These are phyloP conservation scores for Trididemnum clinides DNA, from an alignment of 23 tunicate species.

Conservation along the genomic window DNA sequence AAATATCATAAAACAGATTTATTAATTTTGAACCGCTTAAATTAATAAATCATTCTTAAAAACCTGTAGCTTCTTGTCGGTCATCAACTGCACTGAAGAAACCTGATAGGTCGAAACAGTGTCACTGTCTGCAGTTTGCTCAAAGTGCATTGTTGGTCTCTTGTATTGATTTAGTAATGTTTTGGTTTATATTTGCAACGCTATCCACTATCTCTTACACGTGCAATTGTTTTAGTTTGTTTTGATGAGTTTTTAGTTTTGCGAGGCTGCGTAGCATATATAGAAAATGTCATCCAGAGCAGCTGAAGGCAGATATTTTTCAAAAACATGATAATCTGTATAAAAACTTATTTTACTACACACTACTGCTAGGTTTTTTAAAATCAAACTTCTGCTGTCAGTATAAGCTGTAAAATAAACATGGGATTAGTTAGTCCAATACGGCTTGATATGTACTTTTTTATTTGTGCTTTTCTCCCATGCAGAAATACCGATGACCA, in stretches of 20 bases:
- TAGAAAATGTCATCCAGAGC: background rate
- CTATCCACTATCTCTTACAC: background rate
- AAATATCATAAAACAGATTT: background rate
- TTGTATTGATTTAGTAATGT: too few species aligned
- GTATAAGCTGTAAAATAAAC: background rate
- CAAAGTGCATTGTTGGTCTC: too few species aligned
- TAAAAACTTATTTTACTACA: background rate
- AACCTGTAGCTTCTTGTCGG: too few species aligned
- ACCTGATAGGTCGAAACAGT: too few species aligned
- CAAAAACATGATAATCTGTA: background rate
- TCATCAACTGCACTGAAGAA: too few species aligned
- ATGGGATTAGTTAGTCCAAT: background rate
- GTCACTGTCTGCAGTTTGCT: too few species aligned
- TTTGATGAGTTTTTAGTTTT: background rate
- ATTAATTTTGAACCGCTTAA: background rate
- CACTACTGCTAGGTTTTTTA: background rate
- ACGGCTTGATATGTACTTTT: background rate
- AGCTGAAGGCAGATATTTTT: background rate
- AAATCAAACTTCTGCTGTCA: background rate
- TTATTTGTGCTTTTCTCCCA: background rate
- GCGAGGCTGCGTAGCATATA: background rate
- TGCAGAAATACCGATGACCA: too few species aligned
- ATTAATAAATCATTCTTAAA: too few species aligned
- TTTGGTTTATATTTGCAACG: background rate
- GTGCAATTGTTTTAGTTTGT: background rate